Evolutionary conservation across 2,888 invertebrate genomes (phyloP), one percentile per base, ranked within the genome.

Genomic region (Mythimna impura): DNA sequence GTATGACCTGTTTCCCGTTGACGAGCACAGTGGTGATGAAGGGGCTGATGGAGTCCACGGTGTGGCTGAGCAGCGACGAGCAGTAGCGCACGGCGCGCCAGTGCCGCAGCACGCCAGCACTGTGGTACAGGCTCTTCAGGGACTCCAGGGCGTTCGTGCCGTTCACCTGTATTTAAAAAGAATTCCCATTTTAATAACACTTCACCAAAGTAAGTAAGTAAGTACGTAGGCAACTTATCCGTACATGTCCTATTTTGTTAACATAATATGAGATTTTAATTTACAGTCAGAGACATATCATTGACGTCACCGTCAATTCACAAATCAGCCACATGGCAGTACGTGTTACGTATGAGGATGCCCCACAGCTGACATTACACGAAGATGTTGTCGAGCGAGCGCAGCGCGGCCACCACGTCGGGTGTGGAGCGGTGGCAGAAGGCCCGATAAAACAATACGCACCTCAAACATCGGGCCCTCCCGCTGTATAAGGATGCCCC

Each of bases 11-110:
- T 94, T 99, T 99, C 79, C 99, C 99, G 94, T 99, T 98, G 58
- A 99, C 99, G 64, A 99, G 97, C 83, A 99, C 98, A 55, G 99
- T 99, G 58, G 99, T 99, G 88, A 99, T 99, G 91, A 99, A 99
- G 8, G 99, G 99, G 94, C 99, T 99, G 89, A 99, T 98, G 81
- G 99, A 99, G 95, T 99, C 99, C 14, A 99, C 99, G 71, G 99
- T 98, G 93, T 99, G 99, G 93, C 97, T 97, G 76, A 99, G 97
- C 71, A 99, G 96, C 87, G 99, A 99, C 82, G 99, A 99, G 90
- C 99, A 99, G 94, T 99, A 99, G 69, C 99, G 97, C 62, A 99
- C 99, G 50, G 98, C 99, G 82, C 98, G 97, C 99, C 99, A 99
- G 93, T 98, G 98, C 12, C 99, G 97, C 78, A 98, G 95, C 82